Base-by-base conservation (phyloP, 2,888 invertebrate species). In the Andrena marginata region DNA sequence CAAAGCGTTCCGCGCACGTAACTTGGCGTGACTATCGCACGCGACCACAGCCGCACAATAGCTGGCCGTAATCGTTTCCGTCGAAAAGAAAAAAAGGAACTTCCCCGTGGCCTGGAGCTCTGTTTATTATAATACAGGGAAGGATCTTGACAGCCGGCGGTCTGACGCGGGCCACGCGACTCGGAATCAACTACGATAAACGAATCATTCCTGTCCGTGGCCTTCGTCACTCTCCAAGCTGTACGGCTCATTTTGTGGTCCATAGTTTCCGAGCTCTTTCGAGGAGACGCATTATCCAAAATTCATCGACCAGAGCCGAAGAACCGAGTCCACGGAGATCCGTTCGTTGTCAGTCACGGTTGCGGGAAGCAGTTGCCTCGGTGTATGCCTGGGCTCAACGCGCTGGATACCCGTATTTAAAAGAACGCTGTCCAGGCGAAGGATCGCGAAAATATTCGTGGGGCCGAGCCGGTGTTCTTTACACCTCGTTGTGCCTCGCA, bases 11-110 rank as follows among this genome's bases (percentile, higher is more conserved):
- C 65, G 72, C 60, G 72, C 86, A 87, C 83, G 83, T 82, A 89
- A 89, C 84, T 60, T 90, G 87, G 90, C 91, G 91, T 90, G 91
- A 91, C 91, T 87, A 85, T 89, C 89, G 91, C 92, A 90, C 91
- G 92, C 91, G 92, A 91, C 90, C 88, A 80, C 80, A 74, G 62
- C 64, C 70, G 49, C 62, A 84, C 85, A 87, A 89, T 89, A 80
- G 87, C 70, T 64, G 49, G 33, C 73, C 75, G 69, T 88, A 89
- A 91, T 90, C 90, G 80, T 85, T 87, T 77, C 81, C 60, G 42
- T 74, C 70, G 80, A 87, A 80, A 83, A n/a, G n/a, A n/a, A 76
- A 83, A 73, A 51, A 72, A 72, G 63, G 31, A 62, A 75, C 31
- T 42, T 42, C 31, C 56, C 62, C 63, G 33, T 74, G 29, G 63